Evolutionary conservation across 2,888 invertebrate genomes (phyloP).

Genomic region (Folsomia manolachei): DNA sequence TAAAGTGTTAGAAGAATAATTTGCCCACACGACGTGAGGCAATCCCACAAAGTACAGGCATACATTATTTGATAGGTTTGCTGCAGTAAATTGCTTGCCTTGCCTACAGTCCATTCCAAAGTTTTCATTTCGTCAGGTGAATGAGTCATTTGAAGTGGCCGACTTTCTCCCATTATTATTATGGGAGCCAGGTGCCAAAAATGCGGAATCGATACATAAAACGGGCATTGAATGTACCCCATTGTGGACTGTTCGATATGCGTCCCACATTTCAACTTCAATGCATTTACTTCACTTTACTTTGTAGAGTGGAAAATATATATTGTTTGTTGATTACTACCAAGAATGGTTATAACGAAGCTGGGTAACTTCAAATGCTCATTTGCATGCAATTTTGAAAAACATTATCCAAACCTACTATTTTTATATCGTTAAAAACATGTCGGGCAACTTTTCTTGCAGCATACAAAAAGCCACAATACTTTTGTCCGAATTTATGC

Average conservation of each 20-base stretch:
- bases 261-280: not conserved
- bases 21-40: not conserved
- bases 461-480: too few species aligned
- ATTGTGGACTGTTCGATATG: not conserved
- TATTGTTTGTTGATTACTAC: too few species aligned
- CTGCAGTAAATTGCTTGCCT: too few species aligned
- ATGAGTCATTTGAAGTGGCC: not conserved
- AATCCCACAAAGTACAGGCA: too few species aligned
- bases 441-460: not conserved
- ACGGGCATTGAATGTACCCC: not conserved
- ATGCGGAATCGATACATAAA: not conserved
- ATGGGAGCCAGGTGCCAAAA: not conserved
- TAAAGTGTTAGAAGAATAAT: not conserved
- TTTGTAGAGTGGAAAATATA: too few species aligned
- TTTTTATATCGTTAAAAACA: not conserved
- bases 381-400: too few species aligned
- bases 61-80: too few species aligned
- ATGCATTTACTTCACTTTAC: not conserved
- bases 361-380: too few species aligned
- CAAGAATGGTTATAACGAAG: too few species aligned
- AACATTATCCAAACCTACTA: too few species aligned
- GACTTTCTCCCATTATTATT: not conserved
- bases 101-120: too few species aligned
- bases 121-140: not conserved
- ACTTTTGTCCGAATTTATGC: too few species aligned